These are phyloP conservation scores for Ceratosolen fusciceps DNA, from an alignment of 1,140 invertebrate genomes.

Conservation along the genomic window DNA sequence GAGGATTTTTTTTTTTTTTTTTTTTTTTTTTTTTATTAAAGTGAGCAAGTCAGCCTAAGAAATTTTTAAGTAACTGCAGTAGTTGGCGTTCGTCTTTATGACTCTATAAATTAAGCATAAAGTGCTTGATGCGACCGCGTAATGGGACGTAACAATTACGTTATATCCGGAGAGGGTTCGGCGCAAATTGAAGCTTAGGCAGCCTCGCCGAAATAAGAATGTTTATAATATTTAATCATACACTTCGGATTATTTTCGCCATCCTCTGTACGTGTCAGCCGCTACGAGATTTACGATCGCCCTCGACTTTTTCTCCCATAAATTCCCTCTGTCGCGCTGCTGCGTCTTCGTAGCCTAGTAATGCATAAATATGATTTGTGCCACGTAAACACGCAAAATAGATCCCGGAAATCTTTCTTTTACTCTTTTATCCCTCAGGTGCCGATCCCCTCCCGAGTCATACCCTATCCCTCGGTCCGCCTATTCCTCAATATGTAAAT, in stretches of 20 bases:
- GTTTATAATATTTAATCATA: constrained; percentile 41
- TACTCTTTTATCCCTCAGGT: background rate
- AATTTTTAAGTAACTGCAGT: background rate
- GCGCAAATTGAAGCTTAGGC: too few relatives aligned
- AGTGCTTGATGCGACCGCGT: constrained; percentile 6
- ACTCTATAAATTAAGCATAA: constrained; percentile 13
- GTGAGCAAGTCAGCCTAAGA: too few relatives aligned
- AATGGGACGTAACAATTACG: constrained; percentile 10
- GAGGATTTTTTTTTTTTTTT: too few relatives aligned
- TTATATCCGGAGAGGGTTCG: too few relatives aligned
- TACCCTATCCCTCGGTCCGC: background rate
- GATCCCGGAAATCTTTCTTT: constrained; percentile 10
- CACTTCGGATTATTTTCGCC: constrained; percentile 19
- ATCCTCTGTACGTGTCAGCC: background rate
- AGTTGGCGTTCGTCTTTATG: background rate
- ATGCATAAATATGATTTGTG: constrained; percentile 22
- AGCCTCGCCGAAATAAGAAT: constrained; percentile 4
- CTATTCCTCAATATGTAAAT: constrained; percentile 30
- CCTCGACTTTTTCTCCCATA: constrained; percentile 19
- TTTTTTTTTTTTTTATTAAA: too few relatives aligned
- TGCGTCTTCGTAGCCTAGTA: constrained; percentile 25
- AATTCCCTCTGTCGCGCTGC: background rate
- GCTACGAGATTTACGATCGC: constrained; percentile 26
- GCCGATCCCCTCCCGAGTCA: background rate
- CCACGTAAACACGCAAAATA: constrained; percentile 25